A percentile compares a stretch with the other conserved stretches of the same genome.
phyloP scores from a whole-genome alignment of 2,888 invertebrate genomes.

The Siphlonurus alternatus region DNA sequence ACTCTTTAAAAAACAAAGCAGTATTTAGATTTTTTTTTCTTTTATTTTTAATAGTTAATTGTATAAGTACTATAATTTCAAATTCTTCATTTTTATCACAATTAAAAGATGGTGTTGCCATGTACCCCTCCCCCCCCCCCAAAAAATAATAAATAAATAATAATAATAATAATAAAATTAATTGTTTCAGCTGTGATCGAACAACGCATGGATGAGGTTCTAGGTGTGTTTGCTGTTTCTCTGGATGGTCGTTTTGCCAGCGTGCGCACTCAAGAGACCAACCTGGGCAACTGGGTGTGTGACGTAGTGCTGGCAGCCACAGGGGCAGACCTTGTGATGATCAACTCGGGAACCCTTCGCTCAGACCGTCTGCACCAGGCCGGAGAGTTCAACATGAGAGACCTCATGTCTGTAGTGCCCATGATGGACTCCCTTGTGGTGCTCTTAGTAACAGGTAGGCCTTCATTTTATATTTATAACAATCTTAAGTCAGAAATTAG shows the following conservation, averaged over 20 bases:
- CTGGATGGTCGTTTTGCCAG: slow-evolving; percentile 69
- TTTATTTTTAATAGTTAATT: too few species aligned
- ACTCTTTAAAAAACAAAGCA: neutral
- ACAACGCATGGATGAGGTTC: slow-evolving; percentile 65
- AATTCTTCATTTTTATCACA: too few species aligned
- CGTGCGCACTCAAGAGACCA: slow-evolving; percentile 70
- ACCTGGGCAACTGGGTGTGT: slow-evolving; percentile 71
- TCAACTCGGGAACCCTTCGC: slow-evolving; percentile 77
- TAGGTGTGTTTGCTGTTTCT: slow-evolving; percentile 72
- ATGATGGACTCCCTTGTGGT: slow-evolving; percentile 72
- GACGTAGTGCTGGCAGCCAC: slow-evolving; percentile 70
- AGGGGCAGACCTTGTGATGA: slow-evolving; percentile 64
- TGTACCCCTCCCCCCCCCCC: too few species aligned
- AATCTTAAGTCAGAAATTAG: neutral
- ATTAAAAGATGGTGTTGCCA: too few species aligned
- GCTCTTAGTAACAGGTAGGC: slow-evolving; percentile 46
- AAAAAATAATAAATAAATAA: too few species aligned
- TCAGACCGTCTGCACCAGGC: slow-evolving; percentile 61
- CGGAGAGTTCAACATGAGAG: slow-evolving; percentile 70
- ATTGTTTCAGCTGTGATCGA: slow-evolving; percentile 66
- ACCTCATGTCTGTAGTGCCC: slow-evolving; percentile 66
- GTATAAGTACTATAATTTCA: too few species aligned
- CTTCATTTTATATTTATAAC: too few species aligned
- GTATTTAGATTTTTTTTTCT: neutral
- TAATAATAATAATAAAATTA: too few species aligned